These are phyloP conservation scores for Eurystomus gularis DNA, from an alignment of 2,113 vertebrate species.

Conservation along the genomic window DNA sequence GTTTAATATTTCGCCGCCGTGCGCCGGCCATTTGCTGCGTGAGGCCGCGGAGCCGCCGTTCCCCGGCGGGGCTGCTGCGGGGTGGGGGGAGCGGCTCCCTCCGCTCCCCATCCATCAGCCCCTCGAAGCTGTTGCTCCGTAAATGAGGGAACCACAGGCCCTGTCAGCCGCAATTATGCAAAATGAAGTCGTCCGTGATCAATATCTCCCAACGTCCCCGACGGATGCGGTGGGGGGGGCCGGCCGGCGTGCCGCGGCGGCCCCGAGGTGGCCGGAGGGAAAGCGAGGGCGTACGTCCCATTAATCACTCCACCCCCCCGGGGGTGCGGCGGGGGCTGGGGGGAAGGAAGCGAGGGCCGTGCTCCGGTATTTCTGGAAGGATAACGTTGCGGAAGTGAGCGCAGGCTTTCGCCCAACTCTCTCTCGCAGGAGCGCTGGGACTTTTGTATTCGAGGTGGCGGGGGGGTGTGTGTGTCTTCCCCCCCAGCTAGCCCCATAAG, in stretches of 20 bases:
- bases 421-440: neutral
- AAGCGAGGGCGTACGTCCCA: neutral
- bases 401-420: neutral
- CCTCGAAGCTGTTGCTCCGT: conserved; percentile 60
- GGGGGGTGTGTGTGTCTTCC: neutral
- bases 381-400: conserved; percentile 8
- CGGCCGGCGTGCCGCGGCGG: neutral
- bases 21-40: conserved; percentile 68
- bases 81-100: neutral
- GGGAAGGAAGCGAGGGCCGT: neutral
- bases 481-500: neutral
- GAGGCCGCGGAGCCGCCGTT: conserved; percentile 14
- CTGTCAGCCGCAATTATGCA: conserved; percentile 70
- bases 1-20: conserved; percentile 27
- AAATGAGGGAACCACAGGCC: conserved; percentile 60
- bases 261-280: neutral
- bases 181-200: conserved; percentile 64
- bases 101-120: conserved; percentile 70
- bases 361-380: conserved; percentile 5
- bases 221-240: neutral
- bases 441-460: neutral
- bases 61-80: neutral
- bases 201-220: conserved; percentile 48
- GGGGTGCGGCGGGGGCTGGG: neutral
- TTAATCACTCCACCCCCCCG: neutral